Base-by-base conservation (phyloP, 2,113 vertebrate genomes). In the Corythornis cristatus region DNA sequence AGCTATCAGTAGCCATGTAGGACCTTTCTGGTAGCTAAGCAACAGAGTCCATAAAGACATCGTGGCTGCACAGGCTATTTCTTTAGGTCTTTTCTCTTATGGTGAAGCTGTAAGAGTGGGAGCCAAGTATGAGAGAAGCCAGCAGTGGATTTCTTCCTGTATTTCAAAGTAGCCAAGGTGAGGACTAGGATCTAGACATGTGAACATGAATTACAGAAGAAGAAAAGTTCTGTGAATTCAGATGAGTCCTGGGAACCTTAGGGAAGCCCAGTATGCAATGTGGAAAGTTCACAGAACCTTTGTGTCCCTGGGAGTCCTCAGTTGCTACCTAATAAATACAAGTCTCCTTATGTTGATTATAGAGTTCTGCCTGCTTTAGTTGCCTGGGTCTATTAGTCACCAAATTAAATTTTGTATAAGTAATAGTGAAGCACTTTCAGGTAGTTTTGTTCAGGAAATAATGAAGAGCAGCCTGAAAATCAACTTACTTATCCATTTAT, bases 381-480 rank as follows among this genome's bases (percentile, higher is more conserved):
- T 89, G 90, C 64, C 90, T 93, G 83, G 79, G 43, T 94, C 93
- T 96, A 89, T 96, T 97, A 96, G 93, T 91, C 86, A 80, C 70
- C 89, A 97, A 96, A 98, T 97, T 97, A 96, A 97, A 97, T 97
- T 95, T 95, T 90, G 64, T 89, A 53, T 93, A 93, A 94, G 96
- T 96, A 96, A 97, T 95, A 96, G 88, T 81, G 66, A 96, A 89
- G 86, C 89, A 73, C 85, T 96, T 92, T 89, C 86, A 96, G 95
- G 95, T 96, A 95, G 89, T 96, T 97, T 96, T 93, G 46, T 95
- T 95, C 77, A 93, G 92, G 71, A 96, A 95, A 96, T 97, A 97
- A 95, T 92, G 90, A 97, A 97, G 88, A 93, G 61, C 85, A 93
- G 93, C 92, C 91, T 93, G 66, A 92, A 97, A 96, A 96, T 96